Evolutionary conservation across 1,140 invertebrate genomes (phyloP), one percentile per base, ranked within the genome.

Genomic region (Pseudomyrmex gracilis): DNA sequence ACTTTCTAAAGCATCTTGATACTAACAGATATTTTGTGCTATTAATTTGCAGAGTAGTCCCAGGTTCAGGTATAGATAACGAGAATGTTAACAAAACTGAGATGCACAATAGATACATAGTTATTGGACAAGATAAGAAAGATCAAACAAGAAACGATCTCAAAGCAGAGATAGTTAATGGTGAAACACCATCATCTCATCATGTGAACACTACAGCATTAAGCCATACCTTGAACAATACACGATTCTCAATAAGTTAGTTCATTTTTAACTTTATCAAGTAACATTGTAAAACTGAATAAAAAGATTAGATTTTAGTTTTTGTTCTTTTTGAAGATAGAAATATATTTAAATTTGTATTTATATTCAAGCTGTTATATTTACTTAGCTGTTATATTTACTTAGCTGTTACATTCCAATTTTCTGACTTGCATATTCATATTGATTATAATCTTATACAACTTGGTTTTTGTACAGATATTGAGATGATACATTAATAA

Each of bases 31-130:
- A 17, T 58, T 58, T 20, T 51, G 49, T 51, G 12, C 5, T 20
- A 2, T 58, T 58, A 15, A 64, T 20, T 88, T 88, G 15, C 17
- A 92, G 91, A 0, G 86, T 91, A 71, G 45, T 86, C 34, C 91
- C 90, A 58, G 90, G 86, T 49, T 76, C 85, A n/a, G 86, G 77
- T 2, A 55, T 90, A 3, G 24, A 63, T 15, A 71, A 17, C 22
- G 63, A 55, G 12, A 1, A 58, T 51, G 10, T 47, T 12, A 9
- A n/a, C 7, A 68, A 82, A 1, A 0, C 10, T 34, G 34, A 83
- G 34, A 22, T 1, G 43, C 47, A 1, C 22, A 63, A 43, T 34
- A 34, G 5, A 34, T 34, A 34, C 7, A 34, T 10, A 43, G 7
- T 22, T 64, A 9, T 55, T 2, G 34, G 0, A 34, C 34, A 15